Percentiles rank a stretch among this genome's conserved stretches.
These are phyloP conservation scores for Laterallus jamaicensis DNA, from an alignment of 2,113 vertebrate genomes.

Conservation along the genomic window DNA sequence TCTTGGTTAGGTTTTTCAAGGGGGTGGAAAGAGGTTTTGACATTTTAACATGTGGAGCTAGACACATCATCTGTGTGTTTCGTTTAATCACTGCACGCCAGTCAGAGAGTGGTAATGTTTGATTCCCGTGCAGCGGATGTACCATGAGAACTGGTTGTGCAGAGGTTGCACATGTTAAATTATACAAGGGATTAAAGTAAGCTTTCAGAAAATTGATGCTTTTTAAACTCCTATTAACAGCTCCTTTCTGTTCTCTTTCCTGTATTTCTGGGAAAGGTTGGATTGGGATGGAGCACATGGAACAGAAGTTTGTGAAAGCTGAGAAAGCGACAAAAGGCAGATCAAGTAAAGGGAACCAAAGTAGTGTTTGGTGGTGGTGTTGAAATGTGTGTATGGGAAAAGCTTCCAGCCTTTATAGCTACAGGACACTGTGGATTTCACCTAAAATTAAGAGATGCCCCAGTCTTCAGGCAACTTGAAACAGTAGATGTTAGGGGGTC, in stretches of 20 bases:
- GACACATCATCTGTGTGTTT: not conserved
- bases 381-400: not conserved
- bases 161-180: not conserved
- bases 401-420: not conserved
- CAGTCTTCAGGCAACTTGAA: not conserved
- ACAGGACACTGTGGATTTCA: not conserved
- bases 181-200: too few relatives aligned
- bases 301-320: not conserved
- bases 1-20: not conserved
- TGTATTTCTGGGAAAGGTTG: not conserved
- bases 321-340: not conserved
- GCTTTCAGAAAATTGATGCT: not conserved
- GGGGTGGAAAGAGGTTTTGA: not conserved
- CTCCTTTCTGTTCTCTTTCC: not conserved
- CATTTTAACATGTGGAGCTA: rapidly evolving
- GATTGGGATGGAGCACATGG: not conserved
- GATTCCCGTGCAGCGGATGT: not conserved
- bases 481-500: not conserved
- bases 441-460: not conserved
- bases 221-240: not conserved
- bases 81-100: not conserved
- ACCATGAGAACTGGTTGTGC: not conserved
- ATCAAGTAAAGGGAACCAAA: not conserved
- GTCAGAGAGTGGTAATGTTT: not conserved
- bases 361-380: not conserved